Percentiles rank a stretch among this genome's conserved stretches.
phyloP scores from a whole-genome alignment of 2,888 invertebrate species.

The Pyrochroa serraticornis region DNA sequence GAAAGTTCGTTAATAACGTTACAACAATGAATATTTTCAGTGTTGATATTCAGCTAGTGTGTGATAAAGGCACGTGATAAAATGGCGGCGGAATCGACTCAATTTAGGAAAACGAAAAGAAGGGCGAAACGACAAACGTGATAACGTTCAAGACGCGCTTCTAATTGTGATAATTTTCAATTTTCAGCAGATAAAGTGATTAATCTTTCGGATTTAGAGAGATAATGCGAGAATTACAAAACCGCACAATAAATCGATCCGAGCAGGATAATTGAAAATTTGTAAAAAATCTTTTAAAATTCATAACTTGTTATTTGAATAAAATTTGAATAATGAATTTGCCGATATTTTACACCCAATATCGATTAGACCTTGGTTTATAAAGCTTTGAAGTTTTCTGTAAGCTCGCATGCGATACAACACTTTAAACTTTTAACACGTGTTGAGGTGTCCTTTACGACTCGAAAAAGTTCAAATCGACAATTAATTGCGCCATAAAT shows the following conservation, averaged over 20 bases:
- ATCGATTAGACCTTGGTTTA: slow-evolving; percentile 12
- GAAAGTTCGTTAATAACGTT: slow-evolving; percentile 36
- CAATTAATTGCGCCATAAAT: neutral
- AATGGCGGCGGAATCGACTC: slow-evolving; percentile 27
- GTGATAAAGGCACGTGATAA: slow-evolving; percentile 32
- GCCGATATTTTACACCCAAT: slow-evolving; percentile 17
- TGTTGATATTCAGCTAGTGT: slow-evolving; percentile 30
- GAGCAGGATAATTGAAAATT: slow-evolving; percentile 6
- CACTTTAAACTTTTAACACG: slow-evolving; percentile 2
- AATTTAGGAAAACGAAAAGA: slow-evolving; percentile 22
- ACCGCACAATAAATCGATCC: no score
- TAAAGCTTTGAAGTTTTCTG: slow-evolving; percentile 10
- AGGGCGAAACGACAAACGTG: slow-evolving; percentile 26
- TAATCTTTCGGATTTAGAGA: slow-evolving; percentile 15
- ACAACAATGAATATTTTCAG: slow-evolving; percentile 36
- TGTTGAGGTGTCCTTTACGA: neutral
- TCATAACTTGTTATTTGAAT: slow-evolving; percentile 10
- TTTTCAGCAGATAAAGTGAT: slow-evolving; percentile 25
- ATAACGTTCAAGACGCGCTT: slow-evolving; percentile 23
- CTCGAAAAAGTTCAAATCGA: neutral
- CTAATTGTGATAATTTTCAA: slow-evolving; percentile 27
- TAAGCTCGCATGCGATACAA: slow-evolving; percentile 9
- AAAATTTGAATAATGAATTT: slow-evolving; percentile 18
- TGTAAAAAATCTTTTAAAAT: slow-evolving; percentile 5
- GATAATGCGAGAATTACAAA: neutral